Percentiles rank a stretch among this genome's conserved stretches.
phyloP scores from a whole-genome alignment of 30 jellyfish, hydroid and myxozoan genomes.

The Aurelia aurita region DNA sequence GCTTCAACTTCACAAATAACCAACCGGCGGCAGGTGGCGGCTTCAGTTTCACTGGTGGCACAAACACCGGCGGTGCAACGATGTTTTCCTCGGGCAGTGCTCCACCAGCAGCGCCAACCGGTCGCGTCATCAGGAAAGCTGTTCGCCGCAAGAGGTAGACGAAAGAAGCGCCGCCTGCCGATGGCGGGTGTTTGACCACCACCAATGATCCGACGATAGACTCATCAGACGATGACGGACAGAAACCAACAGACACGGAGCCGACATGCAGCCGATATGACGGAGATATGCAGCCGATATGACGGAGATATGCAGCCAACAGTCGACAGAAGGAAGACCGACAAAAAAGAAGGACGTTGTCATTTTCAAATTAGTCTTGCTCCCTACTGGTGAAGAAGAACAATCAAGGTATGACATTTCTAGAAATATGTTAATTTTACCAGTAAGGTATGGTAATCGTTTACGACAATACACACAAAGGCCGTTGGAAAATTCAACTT shows the following conservation, averaged over 20 bases:
- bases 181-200: not conserved
- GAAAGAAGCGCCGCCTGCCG: not conserved
- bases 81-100: slow-evolving; percentile 44
- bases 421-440: too few relatives aligned
- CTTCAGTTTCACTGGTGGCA: slow-evolving; percentile 30
- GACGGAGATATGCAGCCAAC: not conserved
- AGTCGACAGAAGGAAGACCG: not conserved
- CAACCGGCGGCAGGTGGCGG: slow-evolving; percentile 21
- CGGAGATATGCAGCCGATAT: not conserved
- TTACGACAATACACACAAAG: too few relatives aligned
- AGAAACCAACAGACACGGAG: not conserved
- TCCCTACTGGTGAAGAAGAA: too few relatives aligned
- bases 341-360: not conserved
- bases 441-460: too few relatives aligned
- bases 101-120: slow-evolving; percentile 30
- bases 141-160: slow-evolving; percentile 45
- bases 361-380: too few relatives aligned
- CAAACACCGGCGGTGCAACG: slow-evolving; percentile 18
- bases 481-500: too few relatives aligned
- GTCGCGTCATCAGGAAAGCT: slow-evolving; percentile 45
- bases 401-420: too few relatives aligned
- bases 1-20: slow-evolving; percentile 29
- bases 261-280: not conserved
- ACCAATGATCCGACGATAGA: slow-evolving; percentile 6
- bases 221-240: slow-evolving; percentile 31